Evolutionary conservation across 2,888 invertebrate species (phyloP), one percentile per base, ranked within the genome.

Genomic region (Eudasyphora cyanicolor): DNA sequence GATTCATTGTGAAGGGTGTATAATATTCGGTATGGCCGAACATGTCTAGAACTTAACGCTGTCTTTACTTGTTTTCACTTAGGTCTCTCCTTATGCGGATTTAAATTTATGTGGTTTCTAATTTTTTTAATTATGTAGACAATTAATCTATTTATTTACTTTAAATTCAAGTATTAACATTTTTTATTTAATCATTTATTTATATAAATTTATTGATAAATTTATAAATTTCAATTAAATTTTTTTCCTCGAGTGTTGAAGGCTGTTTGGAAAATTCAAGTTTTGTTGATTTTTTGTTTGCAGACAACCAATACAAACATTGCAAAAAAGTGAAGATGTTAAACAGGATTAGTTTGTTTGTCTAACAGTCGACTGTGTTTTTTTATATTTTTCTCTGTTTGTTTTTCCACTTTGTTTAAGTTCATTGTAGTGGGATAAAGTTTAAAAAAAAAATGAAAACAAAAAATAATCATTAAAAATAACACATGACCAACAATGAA

Each of bases 321-420:
- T 19, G 38, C 67, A 75, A 75, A 78, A 78, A 79, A 82, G 71
- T 79, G 82, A 79, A 79, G 79, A 78, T 45, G 82, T 67, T 38
- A 42, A 67, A 67, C 42, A 67, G 67, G 67, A 67, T 67, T 67
- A 67, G 42, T 67, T 67, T 67, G 38, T 32, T 62, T 32, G 62
- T 4, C 27, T 62, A 32, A 54, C 21, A 24, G 21, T 24, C 60
- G 12, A 14, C 21, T 54, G 54, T 60, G 17, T 27, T 60, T 27
- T 27, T 21, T 32, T 32, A 32, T 62, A 8, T n/a, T 2, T 29
- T 5, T 24, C 7, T 35, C 5, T 64, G 62, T 67, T 21, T 67
- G 35, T 14, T 75, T 75, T 45, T 42, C 45, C 75, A 78, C 82
- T 49, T 54, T 8, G 29, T 21, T 24, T 21, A 60, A 69, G 45